These are phyloP conservation scores for Hydrocynus forskahlii DNA, from an alignment of 2,797 vertebrate species.

Conservation along the genomic window DNA sequence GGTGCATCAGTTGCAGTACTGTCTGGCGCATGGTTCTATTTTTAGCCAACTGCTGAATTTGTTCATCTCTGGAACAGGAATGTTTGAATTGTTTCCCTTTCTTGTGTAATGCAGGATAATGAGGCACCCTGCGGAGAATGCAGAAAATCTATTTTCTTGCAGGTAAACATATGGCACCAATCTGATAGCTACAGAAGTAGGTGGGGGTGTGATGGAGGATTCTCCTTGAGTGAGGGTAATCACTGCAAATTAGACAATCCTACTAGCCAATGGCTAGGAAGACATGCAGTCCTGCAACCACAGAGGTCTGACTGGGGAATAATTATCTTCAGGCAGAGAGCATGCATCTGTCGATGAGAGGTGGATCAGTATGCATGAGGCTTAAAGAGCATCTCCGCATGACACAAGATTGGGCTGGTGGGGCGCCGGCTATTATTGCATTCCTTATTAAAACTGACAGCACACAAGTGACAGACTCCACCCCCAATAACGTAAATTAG, in stretches of 20 bases:
- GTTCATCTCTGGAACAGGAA: background rate
- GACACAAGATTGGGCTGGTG: background rate
- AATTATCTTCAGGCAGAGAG: conserved; percentile 25
- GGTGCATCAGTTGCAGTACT: background rate
- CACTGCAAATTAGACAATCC: conserved; percentile 32
- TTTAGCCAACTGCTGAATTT: conserved; percentile 1
- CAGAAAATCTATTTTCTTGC: conserved; percentile 24
- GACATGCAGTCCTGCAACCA: conserved; percentile 5
- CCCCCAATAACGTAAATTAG: conserved; percentile 20
- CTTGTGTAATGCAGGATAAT: conserved; percentile 20
- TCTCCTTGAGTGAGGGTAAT: conserved; percentile 31
- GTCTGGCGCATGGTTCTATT: background rate
- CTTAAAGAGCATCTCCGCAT: conserved; percentile 19
- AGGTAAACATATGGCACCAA: conserved; percentile 37
- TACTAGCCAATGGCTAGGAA: background rate
- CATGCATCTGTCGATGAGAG: conserved; percentile 34
- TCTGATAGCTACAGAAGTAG: conserved; percentile 15
- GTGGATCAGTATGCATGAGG: conserved; percentile 14
- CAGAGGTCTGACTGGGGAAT: conserved; percentile 28
- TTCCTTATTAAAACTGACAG: conserved; percentile 18
- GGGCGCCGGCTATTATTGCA: background rate
- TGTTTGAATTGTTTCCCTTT: background rate
- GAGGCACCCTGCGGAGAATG: background rate
- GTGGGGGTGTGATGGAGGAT: background rate
- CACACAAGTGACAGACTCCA: background rate